phyloP scores from a whole-genome alignment of 2,113 vertebrate genomes.

The Myotis brandtii region DNA sequence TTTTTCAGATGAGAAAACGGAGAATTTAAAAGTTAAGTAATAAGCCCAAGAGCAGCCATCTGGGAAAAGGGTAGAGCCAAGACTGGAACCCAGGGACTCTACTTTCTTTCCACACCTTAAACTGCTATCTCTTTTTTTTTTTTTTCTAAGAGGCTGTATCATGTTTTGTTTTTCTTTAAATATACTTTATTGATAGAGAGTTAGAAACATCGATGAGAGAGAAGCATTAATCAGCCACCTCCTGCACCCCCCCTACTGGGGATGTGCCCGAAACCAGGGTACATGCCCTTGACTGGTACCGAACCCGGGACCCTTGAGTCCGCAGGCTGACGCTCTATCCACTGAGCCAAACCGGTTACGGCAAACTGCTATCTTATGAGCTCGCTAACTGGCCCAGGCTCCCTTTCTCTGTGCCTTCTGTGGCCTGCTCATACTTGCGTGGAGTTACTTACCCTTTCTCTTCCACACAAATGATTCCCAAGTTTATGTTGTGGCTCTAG shows the following conservation, averaged over 20 bases:
- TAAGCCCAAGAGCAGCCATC: neutral
- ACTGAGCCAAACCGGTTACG: too few relatives aligned
- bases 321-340: too few relatives aligned
- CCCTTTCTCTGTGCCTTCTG: neutral
- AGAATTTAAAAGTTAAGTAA: neutral
- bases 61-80: neutral
- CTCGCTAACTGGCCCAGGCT: neutral
- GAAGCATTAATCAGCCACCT: too few relatives aligned
- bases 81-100: constrained; percentile 15
- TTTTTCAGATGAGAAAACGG: constrained; percentile 29
- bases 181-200: too few relatives aligned
- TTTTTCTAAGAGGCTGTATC: too few relatives aligned
- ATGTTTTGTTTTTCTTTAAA: too few relatives aligned
- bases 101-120: neutral
- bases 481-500: neutral
- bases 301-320: too few relatives aligned
- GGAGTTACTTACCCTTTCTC: neutral
- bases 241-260: too few relatives aligned
- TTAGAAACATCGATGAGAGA: too few relatives aligned
- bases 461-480: neutral
- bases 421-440: neutral
- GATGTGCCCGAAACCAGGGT: too few relatives aligned
- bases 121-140: neutral
- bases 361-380: neutral
- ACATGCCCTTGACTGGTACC: too few relatives aligned